phyloP scores from a whole-genome alignment of 2,113 vertebrate species.

The Aix galericulata region DNA sequence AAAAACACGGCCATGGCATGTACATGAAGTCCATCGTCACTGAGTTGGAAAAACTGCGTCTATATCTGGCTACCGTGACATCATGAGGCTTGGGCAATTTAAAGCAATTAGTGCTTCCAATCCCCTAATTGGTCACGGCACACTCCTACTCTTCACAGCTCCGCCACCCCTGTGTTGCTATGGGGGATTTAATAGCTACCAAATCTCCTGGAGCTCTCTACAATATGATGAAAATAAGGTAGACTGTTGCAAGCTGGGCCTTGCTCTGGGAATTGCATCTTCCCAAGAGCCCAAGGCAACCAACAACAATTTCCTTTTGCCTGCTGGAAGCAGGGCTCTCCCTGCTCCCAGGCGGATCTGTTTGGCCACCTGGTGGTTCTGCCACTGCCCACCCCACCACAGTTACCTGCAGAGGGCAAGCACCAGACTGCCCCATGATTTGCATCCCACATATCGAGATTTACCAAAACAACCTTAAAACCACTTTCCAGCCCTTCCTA shows the following conservation, averaged over 20 bases:
- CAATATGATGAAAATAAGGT: not conserved
- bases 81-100: not conserved
- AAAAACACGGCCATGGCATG: not conserved
- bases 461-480: not conserved
- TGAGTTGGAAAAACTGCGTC: not conserved
- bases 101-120: not conserved
- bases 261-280: not conserved
- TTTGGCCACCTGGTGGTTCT: not conserved
- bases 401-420: not conserved
- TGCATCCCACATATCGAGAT: not conserved
- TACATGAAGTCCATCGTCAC: not conserved
- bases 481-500: not conserved
- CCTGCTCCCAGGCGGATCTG: not conserved
- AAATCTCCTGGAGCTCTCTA: not conserved
- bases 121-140: not conserved
- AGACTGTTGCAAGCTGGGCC: not conserved
- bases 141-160: conserved; percentile 34
- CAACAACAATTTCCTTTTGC: not conserved
- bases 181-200: not conserved
- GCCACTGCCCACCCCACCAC: not conserved
- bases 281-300: not conserved
- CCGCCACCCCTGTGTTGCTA: conserved; percentile 21
- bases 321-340: not conserved
- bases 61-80: not conserved
- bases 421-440: not conserved